phyloP scores from a whole-genome alignment of 2,888 invertebrate genomes.

The Magallana nippona region DNA sequence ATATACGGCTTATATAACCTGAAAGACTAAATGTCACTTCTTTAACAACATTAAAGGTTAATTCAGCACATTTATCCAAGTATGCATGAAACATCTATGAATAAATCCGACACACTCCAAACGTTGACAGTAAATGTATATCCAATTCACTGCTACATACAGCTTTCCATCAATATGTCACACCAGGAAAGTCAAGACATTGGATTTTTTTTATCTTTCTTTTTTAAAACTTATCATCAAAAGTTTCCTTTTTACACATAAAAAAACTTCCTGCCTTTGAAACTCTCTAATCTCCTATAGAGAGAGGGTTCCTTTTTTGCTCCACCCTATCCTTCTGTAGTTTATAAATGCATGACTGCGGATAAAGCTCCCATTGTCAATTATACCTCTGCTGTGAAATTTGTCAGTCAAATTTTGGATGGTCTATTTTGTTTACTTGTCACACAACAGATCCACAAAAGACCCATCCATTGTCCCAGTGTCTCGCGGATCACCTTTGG shows the following conservation, averaged over 20 bases:
- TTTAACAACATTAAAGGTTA: background rate
- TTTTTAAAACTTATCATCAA: background rate
- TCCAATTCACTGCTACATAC: background rate
- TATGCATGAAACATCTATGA: conserved; percentile 18
- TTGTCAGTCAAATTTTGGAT: conserved; percentile 1
- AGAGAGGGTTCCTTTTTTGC: background rate
- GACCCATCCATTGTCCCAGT: background rate
- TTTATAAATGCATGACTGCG: background rate
- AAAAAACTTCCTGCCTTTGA: background rate
- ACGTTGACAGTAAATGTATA: background rate
- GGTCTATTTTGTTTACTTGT: conserved; percentile 20
- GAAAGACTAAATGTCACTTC: no score
- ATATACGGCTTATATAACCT: no score
- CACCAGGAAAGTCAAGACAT: background rate
- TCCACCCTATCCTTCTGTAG: background rate
- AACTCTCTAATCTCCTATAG: background rate
- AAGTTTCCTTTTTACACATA: background rate
- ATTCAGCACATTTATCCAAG: conserved; percentile 12
- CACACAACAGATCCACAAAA: background rate
- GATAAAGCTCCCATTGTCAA: conserved; percentile 14
- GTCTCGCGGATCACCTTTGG: background rate
- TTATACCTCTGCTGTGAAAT: conserved; percentile 25
- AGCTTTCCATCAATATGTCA: background rate
- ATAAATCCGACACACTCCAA: conserved; percentile 17
- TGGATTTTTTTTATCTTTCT: background rate